Base-by-base conservation (phyloP, 2,888 invertebrate species). In the Cheilosia variabilis region DNA sequence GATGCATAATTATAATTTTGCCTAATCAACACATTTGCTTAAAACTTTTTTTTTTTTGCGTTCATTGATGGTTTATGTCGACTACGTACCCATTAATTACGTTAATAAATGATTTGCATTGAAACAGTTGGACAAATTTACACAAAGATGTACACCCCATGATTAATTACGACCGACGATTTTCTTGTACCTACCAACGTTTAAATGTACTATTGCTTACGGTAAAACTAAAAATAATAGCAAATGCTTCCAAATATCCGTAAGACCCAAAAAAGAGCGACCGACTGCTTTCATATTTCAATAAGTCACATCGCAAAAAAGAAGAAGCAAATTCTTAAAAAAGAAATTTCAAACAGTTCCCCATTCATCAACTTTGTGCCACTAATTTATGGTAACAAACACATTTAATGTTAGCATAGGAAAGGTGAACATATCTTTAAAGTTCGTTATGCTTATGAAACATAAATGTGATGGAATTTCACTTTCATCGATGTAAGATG, bases 401-500 rank as follows among this genome's bases (percentile, higher is more conserved):
- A 19, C 37, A 62, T 57, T 31, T 24, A 50, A 45, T 43, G 27
- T 27, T 22, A 34, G 4, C 27, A 19, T 37, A 41, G n/a, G 19
- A 41, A 37, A 68, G 5, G 24, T 17, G 66, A 37, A 13, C 66
- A 82, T 72, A 72, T 47, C 41, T 83, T 62, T 55, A 72, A 4
- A 62, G 71, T 62, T 78, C 47, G 68, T 78, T 73, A 77, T 45
- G 63, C 41, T 52, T 53, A 13, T 31, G 17, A 53, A 62, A 10
- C 17, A 41, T 45, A 19, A 53, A n/a, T 31, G n/a, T 3, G 10
- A 41, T 63, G 55, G 17, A 81, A 77, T 81, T 86, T 86, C 86
- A 80, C 86, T 86, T 86, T 86, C 81, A 62, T 86, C 60, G 81
- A 81, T 63, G 43, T 57, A 76, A 81, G 76, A 66, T 62, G 55